Conservation (phyloP, 1,140 invertebrate species). For the Microplitis demolitor region DNA sequence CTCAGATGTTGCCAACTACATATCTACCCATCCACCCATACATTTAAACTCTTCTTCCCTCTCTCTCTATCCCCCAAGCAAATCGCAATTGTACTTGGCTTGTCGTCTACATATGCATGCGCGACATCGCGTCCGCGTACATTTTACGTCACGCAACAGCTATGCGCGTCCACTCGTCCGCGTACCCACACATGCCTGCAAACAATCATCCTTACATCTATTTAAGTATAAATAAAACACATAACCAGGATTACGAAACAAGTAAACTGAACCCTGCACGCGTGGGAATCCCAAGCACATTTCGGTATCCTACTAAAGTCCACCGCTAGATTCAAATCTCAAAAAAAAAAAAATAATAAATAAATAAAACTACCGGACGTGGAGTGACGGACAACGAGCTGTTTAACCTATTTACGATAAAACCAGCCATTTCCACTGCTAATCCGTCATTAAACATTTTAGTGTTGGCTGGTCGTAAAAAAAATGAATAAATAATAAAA, state of each 20-base stretch:
- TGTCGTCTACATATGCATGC: conserved; percentile 1
- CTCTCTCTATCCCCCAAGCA: too few relatives aligned
- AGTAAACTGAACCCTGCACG: neutral
- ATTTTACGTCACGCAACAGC: conserved; percentile 34
- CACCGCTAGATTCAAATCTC: neutral
- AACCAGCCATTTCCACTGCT: neutral
- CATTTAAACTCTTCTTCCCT: too few relatives aligned
- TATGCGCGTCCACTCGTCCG: conserved; percentile 31
- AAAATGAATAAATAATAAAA: neutral
- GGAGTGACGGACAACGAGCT: neutral
- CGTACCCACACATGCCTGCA: neutral
- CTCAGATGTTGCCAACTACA: too few relatives aligned
- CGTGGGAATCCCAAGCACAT: conserved; percentile 9
- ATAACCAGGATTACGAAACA: neutral
- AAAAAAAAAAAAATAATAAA: neutral
- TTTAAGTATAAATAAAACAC: too few relatives aligned
- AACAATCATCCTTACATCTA: neutral
- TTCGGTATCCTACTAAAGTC: neutral
- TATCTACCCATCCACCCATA: too few relatives aligned
- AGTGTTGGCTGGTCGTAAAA: neutral
- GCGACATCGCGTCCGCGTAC: conserved; percentile 25
- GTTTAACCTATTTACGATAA: neutral
- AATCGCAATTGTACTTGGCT: too few relatives aligned
- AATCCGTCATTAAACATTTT: neutral
- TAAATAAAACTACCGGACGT: neutral